Percentiles rank a stretch among this genome's conserved stretches.
These are phyloP conservation scores for Plagodis dolabraria DNA, from an alignment of 2,888 invertebrate genomes.

Conservation along the genomic window DNA sequence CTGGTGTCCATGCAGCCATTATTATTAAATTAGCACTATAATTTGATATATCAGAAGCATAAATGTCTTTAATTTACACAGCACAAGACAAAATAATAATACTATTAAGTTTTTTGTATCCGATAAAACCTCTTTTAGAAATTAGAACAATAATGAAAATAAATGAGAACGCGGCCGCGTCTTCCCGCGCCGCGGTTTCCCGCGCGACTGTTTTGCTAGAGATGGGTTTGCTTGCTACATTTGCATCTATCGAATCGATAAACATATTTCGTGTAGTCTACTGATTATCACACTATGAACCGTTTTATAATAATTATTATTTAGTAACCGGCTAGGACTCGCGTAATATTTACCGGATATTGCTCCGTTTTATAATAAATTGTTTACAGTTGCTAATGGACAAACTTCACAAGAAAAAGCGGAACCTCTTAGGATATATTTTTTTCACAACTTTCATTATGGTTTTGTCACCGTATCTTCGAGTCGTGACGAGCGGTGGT, in stretches of 20 bases:
- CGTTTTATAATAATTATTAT: no score
- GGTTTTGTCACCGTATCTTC: no score
- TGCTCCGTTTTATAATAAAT: no score
- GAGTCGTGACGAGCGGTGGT: no score
- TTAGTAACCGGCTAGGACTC: no score
- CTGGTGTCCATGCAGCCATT: constrained; percentile 18
- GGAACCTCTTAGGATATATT: no score
- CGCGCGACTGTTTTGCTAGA: constrained; percentile 60
- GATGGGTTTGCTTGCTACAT: constrained; percentile 3
- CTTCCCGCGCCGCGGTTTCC: constrained; percentile 54
- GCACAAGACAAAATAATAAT: constrained; percentile 9
- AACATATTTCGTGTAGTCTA: no score
- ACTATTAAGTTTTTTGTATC: neutral
- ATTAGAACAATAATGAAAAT: constrained; percentile 1
- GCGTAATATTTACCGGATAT: no score
- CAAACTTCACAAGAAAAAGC: no score
- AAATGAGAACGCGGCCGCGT: constrained; percentile 21
- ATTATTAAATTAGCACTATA: constrained; percentile 20
- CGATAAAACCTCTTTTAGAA: neutral
- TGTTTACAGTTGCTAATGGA: no score
- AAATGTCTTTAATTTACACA: neutral
- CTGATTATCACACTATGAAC: no score
- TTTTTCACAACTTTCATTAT: no score
- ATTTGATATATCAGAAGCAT: neutral
- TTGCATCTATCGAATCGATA: neutral